Evolutionary conservation across 2,797 vertebrate genomes (phyloP).

Genomic region (Pangasius larnaudii): DNA sequence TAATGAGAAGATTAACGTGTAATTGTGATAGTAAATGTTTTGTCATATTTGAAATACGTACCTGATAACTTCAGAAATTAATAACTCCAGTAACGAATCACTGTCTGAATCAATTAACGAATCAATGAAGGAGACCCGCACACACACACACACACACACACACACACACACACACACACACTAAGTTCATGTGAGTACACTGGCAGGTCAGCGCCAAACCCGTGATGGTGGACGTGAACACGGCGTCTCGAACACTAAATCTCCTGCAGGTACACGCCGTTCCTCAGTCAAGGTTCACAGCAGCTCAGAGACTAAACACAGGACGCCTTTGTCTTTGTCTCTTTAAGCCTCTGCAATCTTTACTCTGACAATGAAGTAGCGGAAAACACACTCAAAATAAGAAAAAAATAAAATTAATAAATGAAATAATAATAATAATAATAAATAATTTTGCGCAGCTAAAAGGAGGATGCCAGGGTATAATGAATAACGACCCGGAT

Average conservation of each 20-base stretch:
- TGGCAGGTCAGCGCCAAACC: background rate
- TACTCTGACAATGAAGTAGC: background rate
- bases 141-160: background rate
- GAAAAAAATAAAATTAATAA: background rate
- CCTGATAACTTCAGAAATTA: background rate
- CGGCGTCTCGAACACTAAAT: background rate
- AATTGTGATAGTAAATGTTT: background rate
- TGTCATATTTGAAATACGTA: background rate
- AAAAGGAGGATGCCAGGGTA: background rate
- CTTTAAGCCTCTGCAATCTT: background rate
- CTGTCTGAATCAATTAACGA: background rate
- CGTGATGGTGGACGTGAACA: background rate
- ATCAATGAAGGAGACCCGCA: no score
- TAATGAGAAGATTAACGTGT: background rate
- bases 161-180: background rate
- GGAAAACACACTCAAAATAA: background rate
- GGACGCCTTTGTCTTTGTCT: background rate
- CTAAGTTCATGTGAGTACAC: background rate
- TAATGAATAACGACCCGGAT: background rate
- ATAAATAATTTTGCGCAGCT: background rate
- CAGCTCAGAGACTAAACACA: conserved; percentile 1
- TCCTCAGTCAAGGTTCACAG: background rate
- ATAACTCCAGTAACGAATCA: background rate
- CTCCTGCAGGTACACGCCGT: background rate
- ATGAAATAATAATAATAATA: no score